Evolutionary conservation across 2,113 vertebrate genomes (phyloP), one percentile per base, ranked within the genome.

Genomic region (Antennarius striatus): DNA sequence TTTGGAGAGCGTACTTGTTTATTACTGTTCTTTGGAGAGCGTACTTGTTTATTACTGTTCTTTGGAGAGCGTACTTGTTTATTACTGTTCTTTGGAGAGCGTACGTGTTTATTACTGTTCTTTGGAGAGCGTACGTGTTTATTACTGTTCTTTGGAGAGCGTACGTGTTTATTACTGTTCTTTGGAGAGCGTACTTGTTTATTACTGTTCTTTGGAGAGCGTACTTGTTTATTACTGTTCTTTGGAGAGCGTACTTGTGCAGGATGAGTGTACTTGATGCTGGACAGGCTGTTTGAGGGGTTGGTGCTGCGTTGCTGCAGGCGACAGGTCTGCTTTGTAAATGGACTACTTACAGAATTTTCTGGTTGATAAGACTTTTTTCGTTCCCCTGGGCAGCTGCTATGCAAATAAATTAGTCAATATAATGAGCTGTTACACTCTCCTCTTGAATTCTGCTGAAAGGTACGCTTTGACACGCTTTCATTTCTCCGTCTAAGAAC

Each of bases 321-420:
- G 88, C 75, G 84, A 87, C 86, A 86, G 77, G 78, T 74, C 53
- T 3, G 77, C 75, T 89, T 81, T 85, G 77, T 85, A 86, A 90
- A 88, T 84, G 75, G 68, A 55, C 80, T 75, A 79, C 86, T 89
- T 85, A 83, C 76, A 71, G 75, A 85, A 88, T 85, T 79, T 86
- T 86, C 72, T 82, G 80, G 80, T 85, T 87, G 81, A 86, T 85
- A 75, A 85, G 86, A 85, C 76, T 83, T 87, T 81, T 73, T 77
- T 36, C 55, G 10, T 67, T 63, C 84, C 81, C 51, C 45, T 73
- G 75, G 83, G 83, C 81, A 64, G 54, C 74, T 30, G 68, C 85
- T 88, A 80, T 84, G 80, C 77, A 90, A 92, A 91, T 88, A 89
- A 79, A 89, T 89, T 78, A 87, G 78, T 68, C 75, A 56, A 50